Conservation (phyloP, 2,888 invertebrate genomes). For the Shargacucullia verbasci region DNA sequence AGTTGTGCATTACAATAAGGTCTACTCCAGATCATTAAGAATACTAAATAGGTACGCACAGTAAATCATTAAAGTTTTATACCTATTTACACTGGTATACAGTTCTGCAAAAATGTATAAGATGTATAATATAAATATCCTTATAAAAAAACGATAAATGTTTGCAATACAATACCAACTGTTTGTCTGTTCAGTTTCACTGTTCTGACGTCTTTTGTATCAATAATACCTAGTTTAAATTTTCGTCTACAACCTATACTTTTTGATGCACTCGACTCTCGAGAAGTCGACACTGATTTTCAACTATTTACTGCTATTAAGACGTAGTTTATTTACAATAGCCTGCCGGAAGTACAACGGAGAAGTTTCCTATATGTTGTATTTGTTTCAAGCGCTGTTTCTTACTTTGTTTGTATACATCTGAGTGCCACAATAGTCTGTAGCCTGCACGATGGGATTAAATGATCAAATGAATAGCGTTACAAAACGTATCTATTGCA, state of each 20-base stretch:
- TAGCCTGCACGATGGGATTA: not conserved
- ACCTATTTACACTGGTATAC: too few species aligned
- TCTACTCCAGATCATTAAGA: too few species aligned
- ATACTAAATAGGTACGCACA: too few species aligned
- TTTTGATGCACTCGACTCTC: constrained; percentile 2
- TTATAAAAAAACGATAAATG: too few species aligned
- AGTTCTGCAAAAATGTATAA: too few species aligned
- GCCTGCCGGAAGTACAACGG: constrained; percentile 6
- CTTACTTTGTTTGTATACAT: not conserved
- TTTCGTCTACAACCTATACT: not conserved
- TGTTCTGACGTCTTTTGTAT: constrained; percentile 4
- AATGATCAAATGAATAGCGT: not conserved
- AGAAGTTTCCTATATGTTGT: not conserved
- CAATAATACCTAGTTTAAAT: constrained; percentile 10
- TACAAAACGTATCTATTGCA: not conserved
- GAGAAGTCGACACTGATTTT: constrained; percentile 1
- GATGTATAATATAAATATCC: too few species aligned
- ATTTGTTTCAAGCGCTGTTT: constrained; percentile 4
- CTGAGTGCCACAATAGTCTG: not conserved
- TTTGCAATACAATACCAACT: constrained; percentile 1
- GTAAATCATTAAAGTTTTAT: too few species aligned
- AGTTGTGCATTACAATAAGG: too few species aligned
- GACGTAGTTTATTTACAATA: constrained; percentile 2
- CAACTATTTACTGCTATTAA: constrained; percentile 5
- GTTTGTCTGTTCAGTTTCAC: constrained; percentile 10